A percentile compares a stretch with the other conserved stretches of the same genome.
These are phyloP conservation scores for Macroramphosus scolopax DNA, from an alignment of 2,797 vertebrate species.

Conservation along the genomic window DNA sequence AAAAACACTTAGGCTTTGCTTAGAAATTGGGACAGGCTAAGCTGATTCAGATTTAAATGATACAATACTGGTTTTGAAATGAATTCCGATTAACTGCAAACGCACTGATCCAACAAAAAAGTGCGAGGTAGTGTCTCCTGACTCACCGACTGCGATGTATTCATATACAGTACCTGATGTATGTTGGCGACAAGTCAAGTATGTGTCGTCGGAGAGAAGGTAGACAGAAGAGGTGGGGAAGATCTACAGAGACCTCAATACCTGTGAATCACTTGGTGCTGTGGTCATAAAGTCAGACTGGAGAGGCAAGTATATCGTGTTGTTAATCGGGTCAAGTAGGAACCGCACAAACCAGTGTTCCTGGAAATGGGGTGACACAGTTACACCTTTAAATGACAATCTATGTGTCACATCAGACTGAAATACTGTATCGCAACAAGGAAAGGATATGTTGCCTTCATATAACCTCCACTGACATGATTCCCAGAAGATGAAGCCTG, in stretches of 20 bases:
- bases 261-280: conserved; percentile 46
- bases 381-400: no score
- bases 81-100: conserved; percentile 62
- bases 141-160: conserved; percentile 25
- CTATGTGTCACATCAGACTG: no score
- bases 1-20: conserved; percentile 58
- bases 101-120: conserved; percentile 35
- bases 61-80: conserved; percentile 47
- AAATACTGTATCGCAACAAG: no score
- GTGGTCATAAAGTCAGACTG: no score
- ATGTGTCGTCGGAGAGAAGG: conserved; percentile 36
- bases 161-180: conserved; percentile 32
- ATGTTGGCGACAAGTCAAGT: conserved; percentile 51
- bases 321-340: no score
- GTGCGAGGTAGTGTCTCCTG: conserved; percentile 18
- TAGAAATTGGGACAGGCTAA: conserved; percentile 70
- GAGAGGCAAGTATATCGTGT: no score
- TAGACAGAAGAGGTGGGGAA: not conserved
- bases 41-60: conserved; percentile 51
- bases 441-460: no score
- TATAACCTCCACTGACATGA: no score
- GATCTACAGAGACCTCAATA: conserved; percentile 32
- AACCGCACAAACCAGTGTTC: no score
- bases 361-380: no score
- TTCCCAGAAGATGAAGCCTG: not conserved